Conservation (phyloP, 1,140 invertebrate genomes). For the Cydia fagiglandana region DNA sequence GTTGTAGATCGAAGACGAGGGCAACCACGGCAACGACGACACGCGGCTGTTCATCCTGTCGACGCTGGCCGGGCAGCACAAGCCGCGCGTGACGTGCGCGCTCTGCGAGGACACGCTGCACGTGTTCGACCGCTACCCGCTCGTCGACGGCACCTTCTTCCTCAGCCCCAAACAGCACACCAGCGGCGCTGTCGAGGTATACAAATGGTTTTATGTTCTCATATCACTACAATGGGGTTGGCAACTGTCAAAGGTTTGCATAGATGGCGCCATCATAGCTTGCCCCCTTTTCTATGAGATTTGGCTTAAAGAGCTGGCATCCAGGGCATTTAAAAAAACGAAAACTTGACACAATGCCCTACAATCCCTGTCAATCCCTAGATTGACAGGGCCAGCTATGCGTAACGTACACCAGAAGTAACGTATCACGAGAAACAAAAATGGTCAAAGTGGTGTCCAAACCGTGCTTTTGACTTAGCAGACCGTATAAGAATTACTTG, state of each 20-base stretch:
- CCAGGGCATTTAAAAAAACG: too few relatives aligned
- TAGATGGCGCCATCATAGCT: too few relatives aligned
- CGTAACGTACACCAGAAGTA: too few relatives aligned
- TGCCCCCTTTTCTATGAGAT: too few relatives aligned
- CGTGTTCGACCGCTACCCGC: conserved; percentile 97
- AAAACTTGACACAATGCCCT: too few relatives aligned
- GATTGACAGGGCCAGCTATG: too few relatives aligned
- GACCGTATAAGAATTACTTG: background rate
- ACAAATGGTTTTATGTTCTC: too few relatives aligned
- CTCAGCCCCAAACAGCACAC: conserved; percentile 94
- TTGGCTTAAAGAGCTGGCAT: too few relatives aligned
- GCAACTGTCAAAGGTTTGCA: too few relatives aligned
- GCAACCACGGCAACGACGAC: conserved; percentile 98
- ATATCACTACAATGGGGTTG: too few relatives aligned
- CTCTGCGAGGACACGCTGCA: conserved; percentile 93
- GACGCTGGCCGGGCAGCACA: conserved; percentile 91
- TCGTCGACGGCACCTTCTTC: conserved; percentile 98
- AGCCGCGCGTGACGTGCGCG: conserved; percentile 91
- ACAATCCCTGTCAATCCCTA: too few relatives aligned
- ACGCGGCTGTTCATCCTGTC: conserved; percentile 95
- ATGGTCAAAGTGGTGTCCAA: background rate
- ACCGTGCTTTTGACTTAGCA: background rate
- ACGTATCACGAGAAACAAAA: too few relatives aligned
- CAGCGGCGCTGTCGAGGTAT: conserved; percentile 88
- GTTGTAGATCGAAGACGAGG: conserved; percentile 97